phyloP scores from a whole-genome alignment of 2,888 invertebrate species.

The Lordiphosa fenestrarum region DNA sequence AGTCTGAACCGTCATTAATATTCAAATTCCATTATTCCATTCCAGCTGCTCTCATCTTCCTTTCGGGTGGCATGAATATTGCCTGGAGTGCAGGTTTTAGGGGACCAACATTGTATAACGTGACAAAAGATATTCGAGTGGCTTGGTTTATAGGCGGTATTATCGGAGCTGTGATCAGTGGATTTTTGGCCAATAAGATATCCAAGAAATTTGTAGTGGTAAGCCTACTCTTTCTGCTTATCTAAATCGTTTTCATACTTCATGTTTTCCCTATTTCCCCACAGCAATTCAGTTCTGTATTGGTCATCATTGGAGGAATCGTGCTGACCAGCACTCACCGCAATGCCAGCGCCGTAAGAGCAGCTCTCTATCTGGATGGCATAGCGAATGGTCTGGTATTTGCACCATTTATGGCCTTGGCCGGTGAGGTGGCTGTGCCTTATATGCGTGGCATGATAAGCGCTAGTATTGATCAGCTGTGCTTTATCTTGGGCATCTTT shows the following conservation, averaged over 20 bases:
- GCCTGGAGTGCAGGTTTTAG: slow-evolving; percentile 60
- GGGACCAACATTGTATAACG: fast-evolving
- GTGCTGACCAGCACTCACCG: slow-evolving; percentile 35
- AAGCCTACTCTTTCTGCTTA: slow-evolving; percentile 20
- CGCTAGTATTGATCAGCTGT: slow-evolving; percentile 46
- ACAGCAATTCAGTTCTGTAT: slow-evolving; percentile 45
- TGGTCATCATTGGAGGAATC: slow-evolving; percentile 69
- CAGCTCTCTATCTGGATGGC: slow-evolving; percentile 72
- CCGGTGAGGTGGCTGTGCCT: slow-evolving; percentile 63
- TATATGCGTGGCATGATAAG: slow-evolving; percentile 55
- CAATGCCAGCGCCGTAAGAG: slow-evolving; percentile 29
- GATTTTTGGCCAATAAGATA: slow-evolving; percentile 50
- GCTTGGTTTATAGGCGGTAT: slow-evolving; percentile 77
- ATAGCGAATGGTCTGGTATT: slow-evolving; percentile 71
- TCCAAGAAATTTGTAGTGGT: slow-evolving; percentile 66
- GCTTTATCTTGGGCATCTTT: slow-evolving; percentile 53
- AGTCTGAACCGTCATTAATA: too few relatives aligned
- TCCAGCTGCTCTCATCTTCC: slow-evolving; percentile 59
- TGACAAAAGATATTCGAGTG: slow-evolving; percentile 30
- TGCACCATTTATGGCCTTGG: slow-evolving; percentile 64
- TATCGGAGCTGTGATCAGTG: slow-evolving; percentile 62
- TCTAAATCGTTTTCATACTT: background rate
- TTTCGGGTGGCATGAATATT: slow-evolving; percentile 74
- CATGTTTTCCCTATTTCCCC: background rate
- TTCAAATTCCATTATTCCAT: background rate